Evolutionary conservation across 2,113 vertebrate species (phyloP), one percentile per base, ranked within the genome.

Genomic region (Rhizomys pruinosus): DNA sequence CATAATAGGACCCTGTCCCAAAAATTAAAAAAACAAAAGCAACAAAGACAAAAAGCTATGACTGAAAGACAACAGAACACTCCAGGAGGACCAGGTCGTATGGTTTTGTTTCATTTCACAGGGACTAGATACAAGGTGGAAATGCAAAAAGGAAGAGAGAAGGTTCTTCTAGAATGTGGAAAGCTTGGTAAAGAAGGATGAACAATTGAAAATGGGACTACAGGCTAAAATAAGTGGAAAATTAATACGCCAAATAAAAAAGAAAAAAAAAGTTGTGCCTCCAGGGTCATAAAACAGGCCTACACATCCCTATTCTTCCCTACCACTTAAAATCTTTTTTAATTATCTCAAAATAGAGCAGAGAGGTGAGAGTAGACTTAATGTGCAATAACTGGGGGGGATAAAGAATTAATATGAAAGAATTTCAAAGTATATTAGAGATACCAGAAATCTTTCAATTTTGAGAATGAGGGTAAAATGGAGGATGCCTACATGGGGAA

Each of bases 351-450:
- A 66, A 95, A 95, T 69, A 73, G 34, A 78, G 55, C 23, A 69
- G 47, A 27, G 2, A 52, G 15, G n/a, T 27, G 2, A 42, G 10
- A 29, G 6, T 16, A 13, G n/a, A 7, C 7, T 88, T 91, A 89
- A 72, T 94, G 90, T 42, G 44, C 47, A 68, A 72, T 63, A 57
- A 13, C 55, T 76, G 34, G 22, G 39, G 39, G 57, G 69, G 86
- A 95, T 82, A 82, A 97, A 93, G 17, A 71, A 96, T 59, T 84
- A 69, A 23, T 91, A 63, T 86, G n/a, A 89, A 93, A 92, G 32
- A 88, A 96, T 88, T 92, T 85, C 86, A 94, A 92, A 90, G 37
- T 90, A 81, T 32, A 74, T 44, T n/a, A n/a, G 42, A 89, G 37
- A 47, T 85, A 81, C 37, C 63, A 64, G 64, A 80, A 52, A 63